Percentiles rank a stretch among this genome's conserved stretches.
Conservation (phyloP, 2,797 vertebrate species). For the Podargus strigoides region DNA sequence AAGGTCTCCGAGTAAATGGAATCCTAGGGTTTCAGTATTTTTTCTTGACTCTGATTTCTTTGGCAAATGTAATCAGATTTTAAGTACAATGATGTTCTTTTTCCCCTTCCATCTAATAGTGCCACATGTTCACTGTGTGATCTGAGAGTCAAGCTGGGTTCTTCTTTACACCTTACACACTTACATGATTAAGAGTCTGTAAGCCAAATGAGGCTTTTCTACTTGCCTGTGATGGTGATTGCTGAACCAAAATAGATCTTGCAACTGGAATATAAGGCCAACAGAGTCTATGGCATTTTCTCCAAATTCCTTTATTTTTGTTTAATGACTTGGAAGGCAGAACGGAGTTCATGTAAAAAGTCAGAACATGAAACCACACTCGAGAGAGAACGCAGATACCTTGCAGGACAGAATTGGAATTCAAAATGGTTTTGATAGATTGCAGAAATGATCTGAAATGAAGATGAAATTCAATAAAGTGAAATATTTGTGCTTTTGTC, state of each 20-base stretch:
- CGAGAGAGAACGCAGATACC: neutral
- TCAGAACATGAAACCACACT: neutral
- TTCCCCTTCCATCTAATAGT: neutral
- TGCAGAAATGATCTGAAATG: neutral
- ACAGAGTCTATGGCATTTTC: neutral
- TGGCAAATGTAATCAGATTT: slow-evolving; percentile 14
- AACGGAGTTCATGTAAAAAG: neutral
- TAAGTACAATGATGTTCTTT: slow-evolving; percentile 23
- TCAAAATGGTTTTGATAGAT: neutral
- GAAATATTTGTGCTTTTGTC: too few species aligned
- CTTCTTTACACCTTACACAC: slow-evolving; percentile 26
- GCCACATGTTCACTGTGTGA: neutral
- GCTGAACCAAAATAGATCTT: neutral
- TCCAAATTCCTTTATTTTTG: slow-evolving; percentile 22
- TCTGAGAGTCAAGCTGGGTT: slow-evolving; percentile 35
- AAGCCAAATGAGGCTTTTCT: slow-evolving; percentile 18
- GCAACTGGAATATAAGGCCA: neutral
- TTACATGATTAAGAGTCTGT: slow-evolving; percentile 14
- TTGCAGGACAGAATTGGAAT: neutral
- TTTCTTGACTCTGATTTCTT: slow-evolving; percentile 35
- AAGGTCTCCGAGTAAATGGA: slow-evolving; percentile 40
- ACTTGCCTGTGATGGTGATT: neutral
- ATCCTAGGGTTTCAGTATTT: slow-evolving; percentile 17
- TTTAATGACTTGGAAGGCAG: slow-evolving; percentile 9
- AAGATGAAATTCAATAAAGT: neutral